Percentiles rank a stretch among this genome's conserved stretches.
Conservation (phyloP, 2,797 vertebrate species). For the Propithecus deckenii region DNA sequence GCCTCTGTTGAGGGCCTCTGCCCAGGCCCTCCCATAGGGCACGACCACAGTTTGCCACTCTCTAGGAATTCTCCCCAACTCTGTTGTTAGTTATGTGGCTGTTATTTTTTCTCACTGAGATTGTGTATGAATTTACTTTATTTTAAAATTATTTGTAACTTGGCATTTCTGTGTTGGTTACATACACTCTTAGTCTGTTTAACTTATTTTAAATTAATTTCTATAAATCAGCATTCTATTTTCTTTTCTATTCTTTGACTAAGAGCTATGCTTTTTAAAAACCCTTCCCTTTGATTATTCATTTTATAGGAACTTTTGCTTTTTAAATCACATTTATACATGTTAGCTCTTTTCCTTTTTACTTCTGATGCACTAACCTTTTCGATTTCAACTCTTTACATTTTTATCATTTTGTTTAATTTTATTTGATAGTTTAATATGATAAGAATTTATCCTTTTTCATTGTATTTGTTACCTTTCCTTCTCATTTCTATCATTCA, state of each 20-base stretch:
- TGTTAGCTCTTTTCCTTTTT: conserved; percentile 12
- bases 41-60: background rate
- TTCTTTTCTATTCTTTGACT: background rate
- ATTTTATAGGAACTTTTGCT: background rate
- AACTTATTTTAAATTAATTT: conserved; percentile 28
- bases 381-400: background rate
- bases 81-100: background rate
- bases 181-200: background rate
- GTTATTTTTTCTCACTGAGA: background rate
- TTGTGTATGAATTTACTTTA: background rate
- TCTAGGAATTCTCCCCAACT: background rate
- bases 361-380: background rate
- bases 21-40: background rate
- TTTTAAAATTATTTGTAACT: conserved; percentile 23
- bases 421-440: background rate
- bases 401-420: background rate
- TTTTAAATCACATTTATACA: background rate
- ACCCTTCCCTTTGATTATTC: background rate
- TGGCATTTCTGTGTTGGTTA: background rate
- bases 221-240: background rate
- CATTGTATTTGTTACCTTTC: background rate
- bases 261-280: background rate
- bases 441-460: background rate
- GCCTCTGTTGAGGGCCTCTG: background rate
- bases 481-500: background rate